These are phyloP conservation scores for Gerosis bhagava DNA, from an alignment of 2,888 invertebrate species.

Conservation along the genomic window DNA sequence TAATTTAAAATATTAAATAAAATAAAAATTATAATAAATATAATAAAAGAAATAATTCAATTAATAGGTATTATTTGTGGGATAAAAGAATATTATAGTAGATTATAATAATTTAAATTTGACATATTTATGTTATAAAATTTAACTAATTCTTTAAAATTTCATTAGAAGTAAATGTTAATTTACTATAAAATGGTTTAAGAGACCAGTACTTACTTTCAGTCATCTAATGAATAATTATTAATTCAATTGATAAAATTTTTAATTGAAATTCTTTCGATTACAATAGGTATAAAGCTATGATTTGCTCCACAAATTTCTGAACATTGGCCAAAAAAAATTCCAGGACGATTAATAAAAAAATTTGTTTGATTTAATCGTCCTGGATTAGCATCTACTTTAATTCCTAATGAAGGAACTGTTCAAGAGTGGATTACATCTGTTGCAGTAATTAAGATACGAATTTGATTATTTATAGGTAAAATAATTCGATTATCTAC, in stretches of 20 bases:
- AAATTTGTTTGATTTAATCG: constrained; percentile 85
- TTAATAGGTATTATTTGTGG: constrained; percentile 86
- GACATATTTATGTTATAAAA: constrained; percentile 82
- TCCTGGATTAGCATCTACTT: constrained; percentile 85
- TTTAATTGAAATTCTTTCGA: constrained; percentile 35
- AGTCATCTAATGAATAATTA: constrained; percentile 84
- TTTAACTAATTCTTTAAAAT: constrained; percentile 79
- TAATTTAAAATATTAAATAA: constrained; percentile 67
- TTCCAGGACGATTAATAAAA: constrained; percentile 83
- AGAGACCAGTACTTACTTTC: constrained; percentile 88
- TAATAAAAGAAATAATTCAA: constrained; percentile 72
- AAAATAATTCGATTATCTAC: constrained; percentile 83
- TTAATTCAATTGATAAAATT: constrained; percentile 83
- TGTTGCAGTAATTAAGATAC: constrained; percentile 82
- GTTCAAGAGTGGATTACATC: constrained; percentile 88
- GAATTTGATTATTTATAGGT: constrained; percentile 84
- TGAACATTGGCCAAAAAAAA: constrained; percentile 90
- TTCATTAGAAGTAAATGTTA: constrained; percentile 85
- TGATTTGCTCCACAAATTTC: constrained; percentile 92
- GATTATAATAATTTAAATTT: constrained; percentile 83
- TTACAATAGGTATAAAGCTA: constrained; percentile 86
- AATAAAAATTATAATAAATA: constrained; percentile 63
- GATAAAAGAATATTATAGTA: constrained; percentile 84
- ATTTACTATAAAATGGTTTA: constrained; percentile 85
- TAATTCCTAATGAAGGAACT: constrained; percentile 83